Evolutionary conservation across 2,797 vertebrate species (phyloP).

Genomic region (Caiman crocodilus): DNA sequence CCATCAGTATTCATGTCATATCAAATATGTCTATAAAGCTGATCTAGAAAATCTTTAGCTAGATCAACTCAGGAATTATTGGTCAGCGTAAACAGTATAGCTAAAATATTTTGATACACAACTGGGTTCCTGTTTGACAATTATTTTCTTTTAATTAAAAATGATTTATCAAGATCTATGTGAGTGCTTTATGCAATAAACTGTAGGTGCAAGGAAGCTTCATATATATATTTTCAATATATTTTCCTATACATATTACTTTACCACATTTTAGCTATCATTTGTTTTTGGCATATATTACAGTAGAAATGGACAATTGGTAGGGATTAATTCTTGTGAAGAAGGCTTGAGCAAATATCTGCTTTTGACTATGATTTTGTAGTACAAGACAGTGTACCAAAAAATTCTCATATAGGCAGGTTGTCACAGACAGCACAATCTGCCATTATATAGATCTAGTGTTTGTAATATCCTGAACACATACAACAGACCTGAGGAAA

Average conservation of each 20-base stretch:
- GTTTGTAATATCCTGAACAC: not conserved
- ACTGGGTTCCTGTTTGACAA: not conserved
- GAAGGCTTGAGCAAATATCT: not conserved
- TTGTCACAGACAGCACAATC: not conserved
- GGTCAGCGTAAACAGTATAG: not conserved
- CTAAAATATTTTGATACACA: not conserved
- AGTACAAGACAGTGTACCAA: not conserved
- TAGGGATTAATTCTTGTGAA: not conserved
- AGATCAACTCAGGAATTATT: not conserved
- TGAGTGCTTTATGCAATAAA: not conserved
- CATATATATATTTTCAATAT: too few relatives aligned
- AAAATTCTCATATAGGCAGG: not conserved
- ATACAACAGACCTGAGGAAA: not conserved
- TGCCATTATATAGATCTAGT: not conserved
- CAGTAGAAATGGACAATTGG: not conserved
- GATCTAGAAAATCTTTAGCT: not conserved
- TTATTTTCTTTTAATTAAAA: not conserved
- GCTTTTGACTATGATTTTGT: not conserved
- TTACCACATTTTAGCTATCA: not conserved
- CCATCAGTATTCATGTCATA: not conserved
- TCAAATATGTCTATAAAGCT: not conserved
- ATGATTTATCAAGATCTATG: not conserved
- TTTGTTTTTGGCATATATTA: not conserved
- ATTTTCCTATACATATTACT: slow-evolving; percentile 17
- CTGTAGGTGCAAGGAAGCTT: not conserved